Evolutionary conservation across 2,888 invertebrate genomes (phyloP), one percentile per base, ranked within the genome.

Genomic region (Drosophila mayaguana): DNA sequence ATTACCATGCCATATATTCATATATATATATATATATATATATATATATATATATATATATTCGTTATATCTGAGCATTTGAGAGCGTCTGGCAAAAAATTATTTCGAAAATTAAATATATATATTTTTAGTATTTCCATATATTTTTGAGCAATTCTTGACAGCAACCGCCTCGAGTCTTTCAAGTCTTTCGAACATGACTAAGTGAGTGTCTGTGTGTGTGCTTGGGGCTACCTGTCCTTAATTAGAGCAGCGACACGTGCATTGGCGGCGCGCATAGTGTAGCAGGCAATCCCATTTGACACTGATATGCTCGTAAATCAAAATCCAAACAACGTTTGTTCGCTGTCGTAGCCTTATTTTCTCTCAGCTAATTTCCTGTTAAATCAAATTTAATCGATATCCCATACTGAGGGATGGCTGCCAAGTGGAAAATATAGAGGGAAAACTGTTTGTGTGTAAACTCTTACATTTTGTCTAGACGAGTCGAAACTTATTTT

Each of bases 111-210:
- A 56, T 43, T 56, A 16, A 43, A 34, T 40, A 42, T 56, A 32
- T 56, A 20, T 51, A 73, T 68, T 72, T 88, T 79, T 75, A 63
- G 69, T 74, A 83, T 84, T 86, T 84, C 84, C 84, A 84, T 85
- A 83, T 55, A 11, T 53, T 65, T 72, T 70, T 78, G 79, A 83
- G 88, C 64, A 56, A 48, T 72, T 77, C 64, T 70, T 78, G 76
- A 74, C 75, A 75, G 77, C 50, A 14, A 1, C 65, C 22, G 20
- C 48, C 28, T 56, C 57, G 63, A 60, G 61, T 28, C 53, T 57
- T 43, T 62, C 28, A 38, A 1, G 18, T 48, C 16, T 75, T 64
- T 75, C 64, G 68, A 65, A 70, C 40, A 80, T 88, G 85, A 88
- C 83, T 83, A 80, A 85, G 55, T 36, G 36, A 14, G 36, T 14